These are phyloP conservation scores for Leptopilina syphax DNA, from an alignment of 2,888 invertebrate species.

Conservation along the genomic window DNA sequence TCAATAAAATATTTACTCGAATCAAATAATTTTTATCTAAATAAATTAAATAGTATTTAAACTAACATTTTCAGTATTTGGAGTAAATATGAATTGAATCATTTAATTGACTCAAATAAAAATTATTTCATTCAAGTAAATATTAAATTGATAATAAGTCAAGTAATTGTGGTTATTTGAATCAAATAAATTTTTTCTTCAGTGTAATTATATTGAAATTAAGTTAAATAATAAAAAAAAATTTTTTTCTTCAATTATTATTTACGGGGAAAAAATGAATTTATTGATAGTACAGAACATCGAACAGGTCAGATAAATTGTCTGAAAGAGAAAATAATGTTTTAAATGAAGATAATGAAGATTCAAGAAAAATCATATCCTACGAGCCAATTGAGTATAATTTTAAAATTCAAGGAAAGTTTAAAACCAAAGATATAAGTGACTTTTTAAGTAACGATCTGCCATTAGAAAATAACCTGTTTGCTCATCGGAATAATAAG, in stretches of 20 bases:
- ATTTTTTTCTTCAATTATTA: neutral
- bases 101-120: too few species aligned
- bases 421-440: constrained; percentile 43
- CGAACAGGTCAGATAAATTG: constrained; percentile 14
- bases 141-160: too few species aligned
- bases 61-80: too few species aligned
- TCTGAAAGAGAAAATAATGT: neutral
- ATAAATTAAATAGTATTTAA: too few species aligned
- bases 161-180: too few species aligned
- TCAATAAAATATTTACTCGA: too few species aligned
- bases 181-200: too few species aligned
- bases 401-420: constrained; percentile 36
- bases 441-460: constrained; percentile 46
- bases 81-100: too few species aligned
- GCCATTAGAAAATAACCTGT: constrained; percentile 44
- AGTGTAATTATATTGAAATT: too few species aligned
- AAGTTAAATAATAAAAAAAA: neutral
- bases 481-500: constrained; percentile 11
- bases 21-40: too few species aligned
- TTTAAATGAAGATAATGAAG: constrained; percentile 21
- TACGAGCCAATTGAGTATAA: constrained; percentile 48
- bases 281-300: constrained; percentile 40
- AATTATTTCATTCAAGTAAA: too few species aligned
- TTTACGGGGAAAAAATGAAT: neutral
- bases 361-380: constrained; percentile 19